These are phyloP conservation scores for Diarsia dahlii DNA, from an alignment of 2,888 invertebrate genomes.

Conservation along the genomic window DNA sequence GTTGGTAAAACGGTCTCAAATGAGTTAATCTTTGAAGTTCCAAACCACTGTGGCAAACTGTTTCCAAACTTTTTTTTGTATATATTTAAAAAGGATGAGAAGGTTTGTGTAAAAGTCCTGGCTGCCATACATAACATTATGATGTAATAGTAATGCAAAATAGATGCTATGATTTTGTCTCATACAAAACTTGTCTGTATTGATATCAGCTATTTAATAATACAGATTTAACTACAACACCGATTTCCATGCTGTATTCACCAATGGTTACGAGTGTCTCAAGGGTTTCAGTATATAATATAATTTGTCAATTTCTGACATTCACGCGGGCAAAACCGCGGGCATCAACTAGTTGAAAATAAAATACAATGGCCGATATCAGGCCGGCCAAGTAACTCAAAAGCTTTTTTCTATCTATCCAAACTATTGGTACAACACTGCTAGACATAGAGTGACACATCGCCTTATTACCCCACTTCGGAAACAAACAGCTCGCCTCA, in stretches of 20 bases:
- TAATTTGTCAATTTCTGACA: too few species aligned
- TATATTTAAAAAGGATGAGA: neutral
- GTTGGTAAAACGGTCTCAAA: neutral
- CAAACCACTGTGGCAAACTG: too few species aligned
- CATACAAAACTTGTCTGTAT: neutral
- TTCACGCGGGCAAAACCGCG: too few species aligned
- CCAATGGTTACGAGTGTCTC: too few species aligned
- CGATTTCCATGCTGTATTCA: too few species aligned
- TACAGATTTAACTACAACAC: too few species aligned
- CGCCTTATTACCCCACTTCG: constrained; percentile 17
- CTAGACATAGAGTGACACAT: constrained; percentile 7
- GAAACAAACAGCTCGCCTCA: constrained; percentile 10
- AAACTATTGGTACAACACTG: neutral
- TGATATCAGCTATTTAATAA: neutral
- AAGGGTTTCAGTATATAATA: too few species aligned
- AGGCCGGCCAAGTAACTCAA: neutral
- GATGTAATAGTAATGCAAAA: too few species aligned
- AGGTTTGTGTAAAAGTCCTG: neutral
- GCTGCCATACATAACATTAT: too few species aligned
- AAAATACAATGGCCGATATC: neutral
- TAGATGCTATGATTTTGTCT: neutral
- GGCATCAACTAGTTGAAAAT: too few species aligned
- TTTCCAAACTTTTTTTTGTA: too few species aligned
- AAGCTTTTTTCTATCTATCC: neutral
- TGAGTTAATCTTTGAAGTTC: neutral